Percentiles rank a stretch among this genome's conserved stretches.
phyloP scores from a whole-genome alignment of 1,140 invertebrate species.

The Hermetia illucens region DNA sequence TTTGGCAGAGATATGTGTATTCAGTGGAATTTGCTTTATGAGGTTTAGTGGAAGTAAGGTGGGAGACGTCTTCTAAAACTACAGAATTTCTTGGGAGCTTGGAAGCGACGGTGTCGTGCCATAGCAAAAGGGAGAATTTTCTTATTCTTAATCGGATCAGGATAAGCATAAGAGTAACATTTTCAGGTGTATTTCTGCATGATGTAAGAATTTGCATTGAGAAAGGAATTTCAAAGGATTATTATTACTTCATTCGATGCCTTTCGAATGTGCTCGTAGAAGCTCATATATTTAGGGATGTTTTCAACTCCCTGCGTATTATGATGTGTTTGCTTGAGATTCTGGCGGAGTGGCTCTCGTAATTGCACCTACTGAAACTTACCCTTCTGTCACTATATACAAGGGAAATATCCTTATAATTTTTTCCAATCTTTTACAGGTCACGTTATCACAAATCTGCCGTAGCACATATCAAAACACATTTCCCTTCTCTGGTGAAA shows the following conservation, averaged over 20 bases:
- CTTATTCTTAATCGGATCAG: slow-evolving; percentile 1
- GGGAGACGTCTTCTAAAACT: too few species aligned
- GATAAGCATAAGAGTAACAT: neutral
- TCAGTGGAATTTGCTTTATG: too few species aligned
- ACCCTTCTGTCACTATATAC: neutral
- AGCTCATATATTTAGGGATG: too few species aligned
- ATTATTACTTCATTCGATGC: neutral
- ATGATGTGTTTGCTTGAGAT: too few species aligned
- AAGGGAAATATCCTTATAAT: neutral
- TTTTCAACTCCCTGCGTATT: too few species aligned
- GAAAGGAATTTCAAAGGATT: neutral
- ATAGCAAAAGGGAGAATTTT: neutral
- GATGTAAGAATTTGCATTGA: neutral
- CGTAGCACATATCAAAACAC: slow-evolving; percentile 43
- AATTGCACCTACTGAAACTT: neutral
- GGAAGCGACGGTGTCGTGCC: neutral
- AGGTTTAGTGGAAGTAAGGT: too few species aligned
- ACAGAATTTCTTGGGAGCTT: too few species aligned
- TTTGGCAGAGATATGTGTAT: too few species aligned
- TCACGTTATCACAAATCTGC: slow-evolving; percentile 60
- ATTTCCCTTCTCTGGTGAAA: slow-evolving; percentile 41
- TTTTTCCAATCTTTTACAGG: slow-evolving; percentile 38
- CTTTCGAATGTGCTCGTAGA: too few species aligned
- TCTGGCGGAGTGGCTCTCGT: too few species aligned
- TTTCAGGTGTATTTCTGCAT: neutral